Base-by-base conservation (phyloP, 30 jellyfish, hydroid and myxozoan genomes). In the Pseudorhiza aurosa region DNA sequence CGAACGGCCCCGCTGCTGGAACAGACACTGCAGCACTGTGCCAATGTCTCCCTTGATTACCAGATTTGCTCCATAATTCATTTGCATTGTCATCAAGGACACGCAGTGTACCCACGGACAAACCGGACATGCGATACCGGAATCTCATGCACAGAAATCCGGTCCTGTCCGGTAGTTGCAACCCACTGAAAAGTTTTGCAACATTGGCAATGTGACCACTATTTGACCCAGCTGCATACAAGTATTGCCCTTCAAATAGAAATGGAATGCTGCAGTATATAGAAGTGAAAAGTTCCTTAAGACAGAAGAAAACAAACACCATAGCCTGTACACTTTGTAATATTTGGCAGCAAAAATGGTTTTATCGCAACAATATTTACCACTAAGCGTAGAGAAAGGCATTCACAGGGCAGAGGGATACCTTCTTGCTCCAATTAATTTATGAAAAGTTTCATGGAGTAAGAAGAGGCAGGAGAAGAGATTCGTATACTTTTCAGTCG, bases 71-170 rank as follows among this genome's bases (percentile, higher is more conserved):
- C 96, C 96, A 87, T 26, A 18, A 5, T 69, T 59, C 85, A 4
- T 44, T 29, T 17, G 59, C 72, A 29, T 1, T 4, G 6, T 0
- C 47, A 2, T 22, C 71, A 0, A 57, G 42, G 19, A 73, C 87
- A 28, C 91, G 71, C 30, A 85, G 72, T 21, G 64, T 15, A 30
- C 96, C 96, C 58, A 75, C 46, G 32, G 42, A 40, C 11, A 28
- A 31, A 6, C 97, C 97, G 50, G 68, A 59, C 97, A 88, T 88
- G 69, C 56, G 72, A 42, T 88, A 88, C 72, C 78, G 69, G 50
- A 88, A 88, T 15, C 27, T 65, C 44, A 88, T 17, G 64, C 97
- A 88, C 8, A 53, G n/a, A 2, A 4, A 15, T 21, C 67, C 67
- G 39, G 62, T 29, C 14, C 46, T 21, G 11, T 53, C n/a, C 4